Evolutionary conservation across 2,888 invertebrate genomes (phyloP).

Genomic region (Diploptera punctata): DNA sequence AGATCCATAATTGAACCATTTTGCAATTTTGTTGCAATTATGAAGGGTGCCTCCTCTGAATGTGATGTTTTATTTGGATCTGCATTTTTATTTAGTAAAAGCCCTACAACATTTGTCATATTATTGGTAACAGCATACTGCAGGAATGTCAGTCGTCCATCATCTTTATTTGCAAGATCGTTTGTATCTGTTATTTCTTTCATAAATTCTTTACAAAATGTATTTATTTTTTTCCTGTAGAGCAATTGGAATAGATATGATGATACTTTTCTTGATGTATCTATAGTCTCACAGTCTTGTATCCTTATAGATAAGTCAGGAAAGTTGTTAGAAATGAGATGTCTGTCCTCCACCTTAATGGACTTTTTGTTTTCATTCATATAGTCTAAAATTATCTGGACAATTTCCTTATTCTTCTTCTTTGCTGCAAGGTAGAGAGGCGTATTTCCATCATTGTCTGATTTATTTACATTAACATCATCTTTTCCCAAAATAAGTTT

Average conservation of each 20-base stretch:
- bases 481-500: too few species aligned
- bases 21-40: not conserved
- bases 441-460: too few species aligned
- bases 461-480: too few species aligned
- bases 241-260: not conserved
- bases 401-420: too few species aligned
- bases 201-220: not conserved
- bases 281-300: not conserved
- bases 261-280: not conserved
- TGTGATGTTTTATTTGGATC: not conserved
- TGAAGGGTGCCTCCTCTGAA: not conserved
- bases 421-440: too few species aligned
- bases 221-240: not conserved
- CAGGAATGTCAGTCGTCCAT: not conserved
- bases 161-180: not conserved
- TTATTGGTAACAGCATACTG: not conserved
- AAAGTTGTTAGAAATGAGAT: not conserved
- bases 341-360: not conserved
- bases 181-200: not conserved
- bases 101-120: not conserved
- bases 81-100: not conserved
- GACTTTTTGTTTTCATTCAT: not conserved
- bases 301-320: not conserved
- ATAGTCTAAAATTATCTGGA: too few species aligned
- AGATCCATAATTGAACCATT: not conserved